Base-by-base conservation (phyloP, 2,888 invertebrate genomes). In the Strigamia transsilvanica region DNA sequence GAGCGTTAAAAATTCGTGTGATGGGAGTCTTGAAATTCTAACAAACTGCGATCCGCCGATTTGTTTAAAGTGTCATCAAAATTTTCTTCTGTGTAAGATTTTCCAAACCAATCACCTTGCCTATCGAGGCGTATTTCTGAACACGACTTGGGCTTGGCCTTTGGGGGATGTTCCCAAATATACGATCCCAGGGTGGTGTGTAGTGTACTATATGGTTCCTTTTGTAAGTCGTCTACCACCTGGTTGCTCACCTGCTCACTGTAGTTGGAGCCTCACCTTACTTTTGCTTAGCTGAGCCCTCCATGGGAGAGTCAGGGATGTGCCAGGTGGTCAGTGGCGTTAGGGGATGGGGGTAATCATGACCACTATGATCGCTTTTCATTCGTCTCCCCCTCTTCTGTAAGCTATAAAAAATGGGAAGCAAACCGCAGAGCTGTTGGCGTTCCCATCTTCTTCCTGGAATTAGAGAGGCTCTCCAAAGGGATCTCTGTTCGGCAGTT, bases 281-380 rank as follows among this genome's bases (percentile, higher is more conserved):
- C 73, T 32, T 73, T 73, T 73, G 3, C 73, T 32, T 27, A 32
- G 73, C 27, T n/a, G 73, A 32, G 73, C 27, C 73, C 73, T 12
- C 73, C 73, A 32, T 73, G 73, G 73, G 73, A 32, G 73, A 27
- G 73, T 73, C 12, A 73, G 73, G 73, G 73, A 32, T 56, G 73
- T 32, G n/a, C 73, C 73, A 73, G 73, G 73, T 73, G 73, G 73
- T 73, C 73, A 73, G 27, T 73, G 23, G 32, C 23, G 73, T 56
- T 56, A 56, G 73, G 73, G 73, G 73, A 73, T 73, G 73, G 73
- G 73, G 73, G 73, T 73, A 73, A 73, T 73, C 73, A 73, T 73
- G 73, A 73, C 73, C 73, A 73, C 73, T 73, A 27, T 32, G 73
- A 73, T 32, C 73, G 73, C 73, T 73, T 32, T 73, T n/a, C 73